A percentile compares a stretch with the other conserved stretches of the same genome.
phyloP scores from a whole-genome alignment of 1,140 invertebrate species.

The Lysiphlebus fabarum region DNA sequence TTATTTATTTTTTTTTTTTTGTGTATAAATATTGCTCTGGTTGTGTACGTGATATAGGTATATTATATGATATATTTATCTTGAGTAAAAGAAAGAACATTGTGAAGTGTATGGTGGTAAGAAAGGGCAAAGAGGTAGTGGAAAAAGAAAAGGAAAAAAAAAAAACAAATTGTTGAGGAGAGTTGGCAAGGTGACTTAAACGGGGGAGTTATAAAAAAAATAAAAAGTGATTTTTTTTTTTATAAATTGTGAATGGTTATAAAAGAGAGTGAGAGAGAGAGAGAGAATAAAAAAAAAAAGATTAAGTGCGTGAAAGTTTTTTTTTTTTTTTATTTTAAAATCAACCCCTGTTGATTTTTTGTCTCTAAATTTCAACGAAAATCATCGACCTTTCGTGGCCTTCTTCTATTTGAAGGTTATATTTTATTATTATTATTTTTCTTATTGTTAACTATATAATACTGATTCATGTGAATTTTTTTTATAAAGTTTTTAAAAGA shows the following conservation, averaged over 20 bases:
- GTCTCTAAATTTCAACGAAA: not conserved
- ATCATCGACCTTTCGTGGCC: slow-evolving; percentile 3
- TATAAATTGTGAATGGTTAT: too few species aligned
- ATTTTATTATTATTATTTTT: slow-evolving; percentile 5
- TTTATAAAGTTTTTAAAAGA: too few species aligned
- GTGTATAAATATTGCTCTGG: too few species aligned
- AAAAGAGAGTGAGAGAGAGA: slow-evolving; percentile 12
- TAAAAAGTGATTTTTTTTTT: slow-evolving; percentile 11
- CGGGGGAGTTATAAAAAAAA: slow-evolving; percentile 11
- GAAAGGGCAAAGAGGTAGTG: slow-evolving; percentile 10
- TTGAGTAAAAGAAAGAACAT: not conserved
- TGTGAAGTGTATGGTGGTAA: slow-evolving; percentile 15
- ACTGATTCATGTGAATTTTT: not conserved
- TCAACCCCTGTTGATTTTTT: too few species aligned
- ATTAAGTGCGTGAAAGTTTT: slow-evolving; percentile 5
- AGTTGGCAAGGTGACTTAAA: slow-evolving; percentile 3
- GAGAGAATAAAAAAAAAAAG: not conserved
- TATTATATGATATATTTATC: not conserved
- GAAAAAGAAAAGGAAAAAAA: not conserved
- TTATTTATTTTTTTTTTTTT: too few species aligned
- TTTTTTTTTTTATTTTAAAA: too few species aligned
- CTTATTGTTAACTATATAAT: not conserved
- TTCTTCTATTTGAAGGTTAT: not conserved
- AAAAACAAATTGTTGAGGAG: slow-evolving; percentile 7
- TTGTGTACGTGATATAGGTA: not conserved